Base-by-base conservation (phyloP, 2,113 vertebrate genomes). In the Motacilla alba region DNA sequence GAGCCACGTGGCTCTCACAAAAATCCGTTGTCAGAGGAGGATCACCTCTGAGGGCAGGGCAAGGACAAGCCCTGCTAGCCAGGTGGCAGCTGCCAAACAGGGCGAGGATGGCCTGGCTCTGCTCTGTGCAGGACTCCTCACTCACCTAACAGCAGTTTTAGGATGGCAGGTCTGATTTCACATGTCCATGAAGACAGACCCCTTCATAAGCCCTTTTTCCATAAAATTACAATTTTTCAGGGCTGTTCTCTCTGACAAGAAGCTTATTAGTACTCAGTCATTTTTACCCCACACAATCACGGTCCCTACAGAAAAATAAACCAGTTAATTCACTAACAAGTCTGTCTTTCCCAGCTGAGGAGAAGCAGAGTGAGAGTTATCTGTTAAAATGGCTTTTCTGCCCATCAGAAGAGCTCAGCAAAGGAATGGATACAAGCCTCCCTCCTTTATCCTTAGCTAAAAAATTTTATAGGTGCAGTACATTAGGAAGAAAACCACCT, bases 21-120 rank as follows among this genome's bases (percentile, higher is more conserved):
- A 68, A 94, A 53, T 11, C 41, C 31, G 16, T 6, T 13, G 5
- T 14, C 0, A 4, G 14, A 78, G 64, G 20, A 85, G 9, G 14
- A 15, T 31, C 50, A 24, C 19, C 41, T 44, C 37, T 0, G 0
- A 35, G 35, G 70, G 37, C 19, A 13, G 10, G 39, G 16, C 27
- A 39, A n/a, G n/a, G 35, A 44, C 47, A 70, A 70, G 6, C 30
- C 19, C 33, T 0, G 0, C 17, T 39, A 77, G 31, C 19, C 6
- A 2, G 20, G 4, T 7, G 31, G 50, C 66, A 70, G 22, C 60
- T 18, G 27, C 28, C 30, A 44, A 22, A 43, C 18, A 81, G 44
- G 20, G 21, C 2, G 7, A 4, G 30, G 39, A 19, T 1, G 2
- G 39, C 55, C 75, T 21, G 46, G 28, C 21, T 52, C 72, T 5